Evolutionary conservation across 1,140 invertebrate species (phyloP).

Genomic region (Thaumatotibia leucotreta): DNA sequence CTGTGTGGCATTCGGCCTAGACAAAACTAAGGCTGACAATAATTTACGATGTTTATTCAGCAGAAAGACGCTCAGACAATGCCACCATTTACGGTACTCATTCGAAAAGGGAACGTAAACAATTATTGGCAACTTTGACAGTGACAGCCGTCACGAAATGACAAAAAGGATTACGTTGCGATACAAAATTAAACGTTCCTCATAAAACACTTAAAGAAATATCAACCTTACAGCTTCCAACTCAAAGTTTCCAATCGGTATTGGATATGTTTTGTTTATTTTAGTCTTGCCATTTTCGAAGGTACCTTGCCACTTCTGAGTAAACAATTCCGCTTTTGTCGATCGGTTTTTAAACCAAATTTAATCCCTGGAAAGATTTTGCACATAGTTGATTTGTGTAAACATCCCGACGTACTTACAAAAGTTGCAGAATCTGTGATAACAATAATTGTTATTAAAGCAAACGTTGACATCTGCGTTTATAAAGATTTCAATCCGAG

Average conservation of each 20-base stretch:
- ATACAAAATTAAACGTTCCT: constrained; percentile 22
- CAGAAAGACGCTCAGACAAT: constrained; percentile 53
- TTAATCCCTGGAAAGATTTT: constrained; percentile 33
- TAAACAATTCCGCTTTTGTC: constrained; percentile 41
- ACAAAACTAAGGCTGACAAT: constrained; percentile 47
- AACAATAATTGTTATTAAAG: constrained; percentile 1
- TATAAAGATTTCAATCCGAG: neutral
- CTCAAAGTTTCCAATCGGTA: constrained; percentile 19
- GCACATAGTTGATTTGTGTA: constrained; percentile 37
- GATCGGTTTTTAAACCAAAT: constrained; percentile 23
- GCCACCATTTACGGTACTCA: constrained; percentile 62
- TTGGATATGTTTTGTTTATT: constrained; percentile 7
- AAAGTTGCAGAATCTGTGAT: constrained; percentile 20
- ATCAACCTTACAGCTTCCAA: constrained; percentile 22
- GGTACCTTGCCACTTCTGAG: constrained; percentile 42
- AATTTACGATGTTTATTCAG: constrained; percentile 68
- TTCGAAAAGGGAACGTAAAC: constrained; percentile 58
- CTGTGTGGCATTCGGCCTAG: constrained; percentile 41
- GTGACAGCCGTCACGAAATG: constrained; percentile 61
- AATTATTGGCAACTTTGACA: constrained; percentile 68
- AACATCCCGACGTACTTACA: constrained; percentile 41
- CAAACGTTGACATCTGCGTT: neutral
- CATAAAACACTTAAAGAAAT: constrained; percentile 5
- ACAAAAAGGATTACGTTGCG: constrained; percentile 64
- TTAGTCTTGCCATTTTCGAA: constrained; percentile 49